These are phyloP conservation scores for Syngnathus acus DNA, from an alignment of 2,797 vertebrate species.

Conservation along the genomic window DNA sequence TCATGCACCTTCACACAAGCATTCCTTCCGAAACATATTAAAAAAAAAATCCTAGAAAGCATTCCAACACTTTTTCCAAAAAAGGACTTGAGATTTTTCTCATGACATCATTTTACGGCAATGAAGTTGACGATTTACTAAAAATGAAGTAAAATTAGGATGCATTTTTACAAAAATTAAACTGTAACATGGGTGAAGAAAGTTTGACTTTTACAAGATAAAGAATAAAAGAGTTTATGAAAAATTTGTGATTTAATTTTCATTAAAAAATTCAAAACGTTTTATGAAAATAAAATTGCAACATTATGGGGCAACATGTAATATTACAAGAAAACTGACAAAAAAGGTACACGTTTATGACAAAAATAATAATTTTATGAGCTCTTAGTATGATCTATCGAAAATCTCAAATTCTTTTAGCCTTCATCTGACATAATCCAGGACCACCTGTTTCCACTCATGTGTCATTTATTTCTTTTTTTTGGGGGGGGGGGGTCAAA, in stretches of 20 bases:
- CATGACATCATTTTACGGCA: neutral
- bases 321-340: too few relatives aligned
- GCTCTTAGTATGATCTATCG: neutral
- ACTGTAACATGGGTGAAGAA: neutral
- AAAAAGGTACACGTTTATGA: too few relatives aligned
- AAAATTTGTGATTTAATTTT: too few relatives aligned
- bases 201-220: neutral
- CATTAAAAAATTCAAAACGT: too few relatives aligned
- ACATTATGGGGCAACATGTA: too few relatives aligned
- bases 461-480: slow-evolving; percentile 30
- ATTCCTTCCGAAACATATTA: slow-evolving; percentile 56
- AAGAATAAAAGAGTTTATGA: neutral
- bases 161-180: neutral
- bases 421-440: slow-evolving; percentile 49
- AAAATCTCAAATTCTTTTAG: neutral
- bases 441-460: slow-evolving; percentile 39
- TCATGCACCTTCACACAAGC: slow-evolving; percentile 49
- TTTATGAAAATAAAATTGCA: neutral
- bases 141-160: neutral
- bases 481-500: slow-evolving; percentile 22
- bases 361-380: too few relatives aligned
- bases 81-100: too few relatives aligned
- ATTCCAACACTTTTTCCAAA: slow-evolving; percentile 50
- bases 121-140: neutral
- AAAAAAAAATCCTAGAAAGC: slow-evolving; percentile 19